Conservation (phyloP, 2,888 invertebrate genomes). For the Chloroclysta siterata region DNA sequence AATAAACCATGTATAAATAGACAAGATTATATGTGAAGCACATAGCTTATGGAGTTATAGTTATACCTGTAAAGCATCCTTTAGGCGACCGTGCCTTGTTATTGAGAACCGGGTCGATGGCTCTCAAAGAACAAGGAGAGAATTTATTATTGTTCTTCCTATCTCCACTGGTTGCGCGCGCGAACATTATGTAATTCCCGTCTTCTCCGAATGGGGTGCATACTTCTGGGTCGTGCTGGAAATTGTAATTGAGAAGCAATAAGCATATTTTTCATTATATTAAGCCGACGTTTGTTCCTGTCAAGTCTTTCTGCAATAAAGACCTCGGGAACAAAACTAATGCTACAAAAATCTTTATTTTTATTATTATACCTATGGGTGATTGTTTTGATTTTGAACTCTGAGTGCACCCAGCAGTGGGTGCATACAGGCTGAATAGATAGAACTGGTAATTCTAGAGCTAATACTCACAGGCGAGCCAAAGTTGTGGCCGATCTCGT, state of each 20-base stretch:
- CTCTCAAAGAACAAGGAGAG: slow-evolving; percentile 96
- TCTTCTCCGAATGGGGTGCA: slow-evolving; percentile 98
- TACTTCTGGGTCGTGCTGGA: slow-evolving; percentile 96
- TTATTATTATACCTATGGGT: too few relatives aligned
- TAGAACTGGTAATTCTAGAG: not conserved
- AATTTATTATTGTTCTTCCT: slow-evolving; percentile 99
- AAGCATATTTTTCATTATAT: not conserved
- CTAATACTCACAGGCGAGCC: slow-evolving; percentile 92
- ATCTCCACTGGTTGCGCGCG: slow-evolving; percentile 98
- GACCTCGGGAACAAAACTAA: too few relatives aligned
- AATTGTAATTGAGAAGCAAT: not conserved
- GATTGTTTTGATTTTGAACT: too few relatives aligned
- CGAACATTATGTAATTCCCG: slow-evolving; percentile 99
- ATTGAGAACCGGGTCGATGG: slow-evolving; percentile 96
- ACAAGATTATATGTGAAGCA: too few relatives aligned
- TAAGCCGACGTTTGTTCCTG: too few relatives aligned
- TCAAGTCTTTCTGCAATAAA: too few relatives aligned
- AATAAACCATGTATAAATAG: too few relatives aligned
- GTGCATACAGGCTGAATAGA: too few relatives aligned
- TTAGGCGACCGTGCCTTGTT: slow-evolving; percentile 95
- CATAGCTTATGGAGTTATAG: not conserved
- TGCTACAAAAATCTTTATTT: too few relatives aligned
- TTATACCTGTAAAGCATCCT: slow-evolving; percentile 95
- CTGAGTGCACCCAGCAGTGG: too few relatives aligned
- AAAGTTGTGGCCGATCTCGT: slow-evolving; percentile 99